phyloP scores from a whole-genome alignment of 2,113 vertebrate species.

The Megaceryle maxima region DNA sequence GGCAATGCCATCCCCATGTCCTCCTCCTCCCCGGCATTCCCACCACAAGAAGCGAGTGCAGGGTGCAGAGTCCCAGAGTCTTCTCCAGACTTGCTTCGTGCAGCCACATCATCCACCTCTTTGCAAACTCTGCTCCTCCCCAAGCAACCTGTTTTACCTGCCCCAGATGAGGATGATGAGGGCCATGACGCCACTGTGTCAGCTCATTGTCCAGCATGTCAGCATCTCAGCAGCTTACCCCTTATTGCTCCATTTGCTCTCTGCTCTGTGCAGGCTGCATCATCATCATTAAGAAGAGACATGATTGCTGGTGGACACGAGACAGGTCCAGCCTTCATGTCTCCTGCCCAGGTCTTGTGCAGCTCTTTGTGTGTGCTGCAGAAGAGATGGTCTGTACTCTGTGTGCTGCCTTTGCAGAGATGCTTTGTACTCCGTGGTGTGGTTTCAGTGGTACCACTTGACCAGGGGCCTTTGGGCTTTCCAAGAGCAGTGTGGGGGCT shows the following conservation, averaged over 20 bases:
- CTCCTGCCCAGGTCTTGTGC: not conserved
- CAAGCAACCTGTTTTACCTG: not conserved
- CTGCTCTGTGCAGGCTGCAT: not conserved
- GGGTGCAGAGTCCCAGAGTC: not conserved
- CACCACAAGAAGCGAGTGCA: accelerated
- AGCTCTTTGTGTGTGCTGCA: not conserved
- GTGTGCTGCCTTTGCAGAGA: not conserved
- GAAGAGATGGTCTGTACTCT: not conserved
- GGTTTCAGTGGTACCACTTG: not conserved
- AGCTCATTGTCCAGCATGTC: not conserved
- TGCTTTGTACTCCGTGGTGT: not conserved
- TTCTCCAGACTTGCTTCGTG: not conserved
- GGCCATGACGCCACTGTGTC: too few species aligned
- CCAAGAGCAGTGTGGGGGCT: not conserved
- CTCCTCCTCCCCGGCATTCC: not conserved
- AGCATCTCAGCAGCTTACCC: not conserved
- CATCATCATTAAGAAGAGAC: accelerated
- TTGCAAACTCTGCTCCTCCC: not conserved
- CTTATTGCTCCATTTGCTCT: not conserved
- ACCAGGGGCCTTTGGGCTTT: not conserved
- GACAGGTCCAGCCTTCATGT: not conserved
- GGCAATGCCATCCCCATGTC: not conserved
- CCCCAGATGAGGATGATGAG: not conserved
- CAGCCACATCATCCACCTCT: not conserved
- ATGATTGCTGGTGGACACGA: not conserved